A percentile compares a stretch with the other conserved stretches of the same genome.
Evolutionary conservation across 2,888 invertebrate genomes (phyloP).

Genomic region (Lordiphosa fenestrarum): DNA sequence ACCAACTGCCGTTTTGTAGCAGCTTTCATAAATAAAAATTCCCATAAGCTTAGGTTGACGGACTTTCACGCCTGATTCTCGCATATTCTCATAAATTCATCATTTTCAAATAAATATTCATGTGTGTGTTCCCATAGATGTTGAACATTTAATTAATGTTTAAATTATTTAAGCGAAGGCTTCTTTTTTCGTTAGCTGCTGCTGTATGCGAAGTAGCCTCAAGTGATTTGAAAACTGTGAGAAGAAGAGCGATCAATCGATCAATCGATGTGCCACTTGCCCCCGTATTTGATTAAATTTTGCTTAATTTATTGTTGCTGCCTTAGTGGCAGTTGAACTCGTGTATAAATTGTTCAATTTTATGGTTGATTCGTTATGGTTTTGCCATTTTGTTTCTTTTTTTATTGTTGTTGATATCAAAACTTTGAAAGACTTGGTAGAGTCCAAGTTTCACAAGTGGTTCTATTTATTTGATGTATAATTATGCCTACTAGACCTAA

Average conservation of each 20-base stretch:
- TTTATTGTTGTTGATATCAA: not conserved
- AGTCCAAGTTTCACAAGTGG: no score
- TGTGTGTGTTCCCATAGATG: conserved; percentile 27
- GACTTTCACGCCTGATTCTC: conserved; percentile 28
- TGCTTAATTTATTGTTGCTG: conserved; percentile 10
- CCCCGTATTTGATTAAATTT: conserved; percentile 24
- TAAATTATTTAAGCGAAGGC: conserved; percentile 36
- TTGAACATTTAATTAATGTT: conserved; percentile 52
- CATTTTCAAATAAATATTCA: not conserved
- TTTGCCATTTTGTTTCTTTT: conserved; percentile 22
- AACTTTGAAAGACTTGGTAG: no score
- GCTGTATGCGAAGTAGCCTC: conserved; percentile 27
- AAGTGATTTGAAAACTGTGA: conserved; percentile 49
- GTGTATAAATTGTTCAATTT: conserved; percentile 49
- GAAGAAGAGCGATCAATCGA: conserved; percentile 33
- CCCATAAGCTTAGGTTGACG: conserved; percentile 5
- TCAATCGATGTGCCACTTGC: conserved; percentile 33
- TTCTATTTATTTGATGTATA: no score
- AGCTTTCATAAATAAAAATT: conserved; percentile 42
- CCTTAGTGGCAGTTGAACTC: conserved; percentile 43
- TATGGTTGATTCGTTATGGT: conserved; percentile 48
- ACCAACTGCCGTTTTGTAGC: conserved; percentile 51
- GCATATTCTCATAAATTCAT: conserved; percentile 5
- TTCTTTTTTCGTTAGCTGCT: conserved; percentile 20
- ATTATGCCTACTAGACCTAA: no score